A percentile compares a stretch with the other conserved stretches of the same genome.
phyloP scores from a whole-genome alignment of 1,140 invertebrate genomes.

The Conopomorpha cramerella region DNA sequence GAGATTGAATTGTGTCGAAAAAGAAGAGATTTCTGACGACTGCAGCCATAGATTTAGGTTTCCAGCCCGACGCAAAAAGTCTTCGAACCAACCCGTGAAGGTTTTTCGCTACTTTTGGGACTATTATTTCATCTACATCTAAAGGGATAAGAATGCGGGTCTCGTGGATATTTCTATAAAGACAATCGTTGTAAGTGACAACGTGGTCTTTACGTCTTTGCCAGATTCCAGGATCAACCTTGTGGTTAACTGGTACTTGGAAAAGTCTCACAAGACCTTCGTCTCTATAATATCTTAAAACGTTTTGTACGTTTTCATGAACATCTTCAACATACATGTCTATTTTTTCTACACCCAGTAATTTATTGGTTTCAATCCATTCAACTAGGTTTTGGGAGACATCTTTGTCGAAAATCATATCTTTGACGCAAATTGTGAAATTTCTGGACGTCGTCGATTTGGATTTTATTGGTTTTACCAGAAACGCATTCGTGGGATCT shows the following conservation, averaged over 20 bases:
- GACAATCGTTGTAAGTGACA: slow-evolving; percentile 69
- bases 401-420: slow-evolving; percentile 68
- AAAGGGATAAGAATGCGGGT: slow-evolving; percentile 70
- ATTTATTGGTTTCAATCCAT: slow-evolving; percentile 64
- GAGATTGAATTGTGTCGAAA: slow-evolving; percentile 52
- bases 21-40: slow-evolving; percentile 71
- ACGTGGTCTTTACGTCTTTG: slow-evolving; percentile 67
- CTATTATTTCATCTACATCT: slow-evolving; percentile 73
- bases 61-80: slow-evolving; percentile 35
- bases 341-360: slow-evolving; percentile 64
- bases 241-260: slow-evolving; percentile 36
- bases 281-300: slow-evolving; percentile 55
- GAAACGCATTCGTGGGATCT: slow-evolving; percentile 35
- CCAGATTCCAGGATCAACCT: slow-evolving; percentile 50
- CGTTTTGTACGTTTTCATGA: slow-evolving; percentile 40
- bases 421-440: slow-evolving; percentile 75
- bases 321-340: slow-evolving; percentile 62
- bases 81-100: slow-evolving; percentile 60
- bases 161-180: slow-evolving; percentile 69
- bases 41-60: slow-evolving; percentile 57
- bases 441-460: slow-evolving; percentile 21
- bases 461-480: slow-evolving; percentile 15
- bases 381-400: slow-evolving; percentile 60
- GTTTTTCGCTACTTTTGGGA: slow-evolving; percentile 63
- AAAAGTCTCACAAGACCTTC: slow-evolving; percentile 45